These are phyloP conservation scores for Heliconius aoede DNA, from an alignment of 2,888 invertebrate genomes.

Conservation along the genomic window DNA sequence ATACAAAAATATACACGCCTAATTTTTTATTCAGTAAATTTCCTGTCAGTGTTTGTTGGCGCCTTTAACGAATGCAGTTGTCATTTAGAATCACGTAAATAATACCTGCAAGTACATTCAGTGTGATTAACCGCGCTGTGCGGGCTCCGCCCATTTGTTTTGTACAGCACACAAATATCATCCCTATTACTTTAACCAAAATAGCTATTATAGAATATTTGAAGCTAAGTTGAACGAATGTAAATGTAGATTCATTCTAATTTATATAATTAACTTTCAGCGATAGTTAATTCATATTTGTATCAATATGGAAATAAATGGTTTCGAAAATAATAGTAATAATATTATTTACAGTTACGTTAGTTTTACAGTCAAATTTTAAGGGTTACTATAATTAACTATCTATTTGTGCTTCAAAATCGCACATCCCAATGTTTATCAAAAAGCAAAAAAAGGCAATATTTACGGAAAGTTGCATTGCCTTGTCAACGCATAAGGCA, in stretches of 20 bases:
- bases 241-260: constrained; percentile 31
- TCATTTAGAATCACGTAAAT: constrained; percentile 55
- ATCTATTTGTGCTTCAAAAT: too few relatives aligned
- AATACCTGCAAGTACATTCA: constrained; percentile 48
- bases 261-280: constrained; percentile 26
- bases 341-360: too few relatives aligned
- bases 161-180: constrained; percentile 17
- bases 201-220: constrained; percentile 12
- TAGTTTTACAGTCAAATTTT: too few relatives aligned
- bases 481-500: too few relatives aligned
- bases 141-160: constrained; percentile 39
- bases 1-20: constrained; percentile 1
- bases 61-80: constrained; percentile 47
- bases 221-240: constrained; percentile 16
- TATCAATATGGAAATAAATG: constrained; percentile 2
- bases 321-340: neutral
- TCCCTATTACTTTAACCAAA: constrained; percentile 9
- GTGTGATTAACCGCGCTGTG: constrained; percentile 37
- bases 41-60: constrained; percentile 41
- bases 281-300: constrained; percentile 15
- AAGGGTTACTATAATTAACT: too few relatives aligned
- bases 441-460: too few relatives aligned
- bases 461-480: too few relatives aligned
- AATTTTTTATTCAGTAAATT: constrained; percentile 36
- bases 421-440: too few relatives aligned